Percentiles rank a stretch among this genome's conserved stretches.
Conservation (phyloP, 1,140 invertebrate genomes). For the Aphaenogaster ashmeadi region DNA sequence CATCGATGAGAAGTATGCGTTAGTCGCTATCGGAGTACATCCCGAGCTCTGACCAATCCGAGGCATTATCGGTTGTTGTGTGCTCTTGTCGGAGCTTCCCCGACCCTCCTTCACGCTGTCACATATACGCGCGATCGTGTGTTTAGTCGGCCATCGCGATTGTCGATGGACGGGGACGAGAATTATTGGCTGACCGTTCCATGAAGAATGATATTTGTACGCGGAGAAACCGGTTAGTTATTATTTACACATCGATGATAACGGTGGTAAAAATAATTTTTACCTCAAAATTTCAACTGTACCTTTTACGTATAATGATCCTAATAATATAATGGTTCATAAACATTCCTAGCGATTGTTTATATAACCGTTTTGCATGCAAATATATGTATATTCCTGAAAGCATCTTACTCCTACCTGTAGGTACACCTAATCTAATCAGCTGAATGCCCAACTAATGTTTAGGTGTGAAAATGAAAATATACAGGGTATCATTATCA, state of each 20-base stretch:
- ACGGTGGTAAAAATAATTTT: not conserved
- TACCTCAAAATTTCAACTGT: not conserved
- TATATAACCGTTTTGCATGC: not conserved
- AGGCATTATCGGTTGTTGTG: constrained; percentile 28
- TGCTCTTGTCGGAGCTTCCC: constrained; percentile 42
- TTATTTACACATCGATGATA: constrained; percentile 8
- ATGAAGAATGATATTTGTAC: constrained; percentile 4
- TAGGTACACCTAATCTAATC: constrained; percentile 64
- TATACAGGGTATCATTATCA: not conserved
- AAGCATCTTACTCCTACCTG: constrained; percentile 10
- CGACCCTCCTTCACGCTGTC: constrained; percentile 8
- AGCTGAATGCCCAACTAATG: not conserved
- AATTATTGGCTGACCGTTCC: constrained; percentile 19
- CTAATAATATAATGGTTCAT: not conserved
- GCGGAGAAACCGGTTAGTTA: not conserved
- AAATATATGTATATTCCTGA: not conserved
- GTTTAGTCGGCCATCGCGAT: constrained; percentile 52
- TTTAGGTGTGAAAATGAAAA: not conserved
- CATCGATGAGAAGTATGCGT: constrained; percentile 4
- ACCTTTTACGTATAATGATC: not conserved
- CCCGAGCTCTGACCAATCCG: constrained; percentile 49
- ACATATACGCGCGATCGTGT: constrained; percentile 43
- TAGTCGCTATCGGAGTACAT: constrained; percentile 34
- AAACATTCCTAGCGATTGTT: not conserved
- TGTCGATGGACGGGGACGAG: constrained; percentile 16